A percentile compares a stretch with the other conserved stretches of the same genome.
Evolutionary conservation across 2,888 invertebrate genomes (phyloP).

Genomic region (Cybosia mesomella): DNA sequence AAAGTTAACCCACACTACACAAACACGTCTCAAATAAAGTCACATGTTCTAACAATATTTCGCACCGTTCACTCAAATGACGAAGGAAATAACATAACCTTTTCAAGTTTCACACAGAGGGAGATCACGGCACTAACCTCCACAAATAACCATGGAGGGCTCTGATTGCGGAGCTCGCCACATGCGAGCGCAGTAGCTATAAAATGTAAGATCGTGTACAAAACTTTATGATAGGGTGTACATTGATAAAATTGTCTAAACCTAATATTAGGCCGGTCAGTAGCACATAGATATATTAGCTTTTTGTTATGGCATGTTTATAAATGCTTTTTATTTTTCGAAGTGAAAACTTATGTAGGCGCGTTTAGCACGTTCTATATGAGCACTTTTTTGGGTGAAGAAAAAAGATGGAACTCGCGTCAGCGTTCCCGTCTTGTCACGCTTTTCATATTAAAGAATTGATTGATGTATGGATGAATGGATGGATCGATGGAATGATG

Average conservation of each 20-base stretch:
- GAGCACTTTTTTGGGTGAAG: no score
- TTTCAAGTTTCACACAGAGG: constrained; percentile 14
- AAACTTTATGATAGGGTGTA: constrained; percentile 32
- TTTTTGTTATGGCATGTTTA: neutral
- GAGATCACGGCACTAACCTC: constrained; percentile 35
- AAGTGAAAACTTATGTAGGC: no score
- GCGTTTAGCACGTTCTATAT: no score
- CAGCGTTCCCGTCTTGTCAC: no score
- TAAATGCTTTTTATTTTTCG: no score
- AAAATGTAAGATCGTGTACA: constrained; percentile 19
- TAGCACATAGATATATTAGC: neutral
- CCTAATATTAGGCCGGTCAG: constrained; percentile 1
- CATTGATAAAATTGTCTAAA: neutral
- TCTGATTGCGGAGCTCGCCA: constrained; percentile 41
- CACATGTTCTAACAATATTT: neutral
- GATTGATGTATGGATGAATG: no score
- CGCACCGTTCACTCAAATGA: neutral
- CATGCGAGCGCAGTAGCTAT: constrained; percentile 42
- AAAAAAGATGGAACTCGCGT: no score
- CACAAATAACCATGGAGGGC: constrained; percentile 37
- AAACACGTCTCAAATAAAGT: neutral
- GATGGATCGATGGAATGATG: no score
- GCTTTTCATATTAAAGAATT: no score
- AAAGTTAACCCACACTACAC: neutral
- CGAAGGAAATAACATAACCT: constrained; percentile 18